Base-by-base conservation (phyloP, 2,113 vertebrate genomes). In the Centropristis striata region DNA sequence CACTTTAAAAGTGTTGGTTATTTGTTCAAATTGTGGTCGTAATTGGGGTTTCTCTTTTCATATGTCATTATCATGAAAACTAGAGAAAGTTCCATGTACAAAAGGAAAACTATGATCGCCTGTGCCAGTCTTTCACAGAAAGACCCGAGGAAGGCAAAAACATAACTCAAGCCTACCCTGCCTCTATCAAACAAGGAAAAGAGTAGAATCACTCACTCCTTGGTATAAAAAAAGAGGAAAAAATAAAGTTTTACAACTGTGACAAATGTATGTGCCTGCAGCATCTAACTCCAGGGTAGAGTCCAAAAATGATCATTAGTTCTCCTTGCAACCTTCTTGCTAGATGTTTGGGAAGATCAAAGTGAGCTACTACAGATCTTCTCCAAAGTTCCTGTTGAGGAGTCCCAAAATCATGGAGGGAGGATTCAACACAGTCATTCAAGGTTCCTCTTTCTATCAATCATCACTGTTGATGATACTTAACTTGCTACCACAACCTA, bases 91-190 rank as follows among this genome's bases (percentile, higher is more conserved):
- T 89, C 72, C 59, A 83, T 93, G 86, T 92, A 88, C 80, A 92
- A 92, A 88, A 86, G 92, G 94, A 76, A 93, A 90, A 82, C 57
- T 50, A 89, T 92, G 91, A 93, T 79, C 37, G 92, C 86, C 79
- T 83, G 61, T 85, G 81, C 72, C 60, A 92, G 95, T 95, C 97
- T 99, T 98, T 98, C 97, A 99, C 95, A 96, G 98, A 99, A 98
- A 98, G 97, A 96, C 94, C 88, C 86, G 39, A 94, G 78, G 94
- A 94, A 96, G 95, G 93, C 88, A 94, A 95, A 92, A 94, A 90
- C 1, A 5, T 20, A 90, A 66, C 93, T 93, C 88, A 93, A 90
- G 92, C 95, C 90, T 84, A 94, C 94, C 90, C 96, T 86, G 86
- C 84, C 84, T 93, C 86, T 73, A 81, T 61, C 75, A 81, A 88